phyloP scores from a whole-genome alignment of 1,140 invertebrate species.

The Mycetomoellerius zeteki region DNA sequence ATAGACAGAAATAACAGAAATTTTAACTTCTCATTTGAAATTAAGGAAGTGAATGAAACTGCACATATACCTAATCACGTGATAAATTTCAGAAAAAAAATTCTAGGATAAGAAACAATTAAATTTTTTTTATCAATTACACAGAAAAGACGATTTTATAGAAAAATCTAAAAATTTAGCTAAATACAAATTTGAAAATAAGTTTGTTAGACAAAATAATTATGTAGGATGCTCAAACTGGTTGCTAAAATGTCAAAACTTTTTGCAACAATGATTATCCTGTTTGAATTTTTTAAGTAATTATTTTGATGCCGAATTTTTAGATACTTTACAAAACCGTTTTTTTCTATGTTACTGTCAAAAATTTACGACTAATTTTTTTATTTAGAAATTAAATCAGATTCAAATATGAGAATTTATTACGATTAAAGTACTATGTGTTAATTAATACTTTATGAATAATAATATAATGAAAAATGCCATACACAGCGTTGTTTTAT shows the following conservation, averaged over 20 bases:
- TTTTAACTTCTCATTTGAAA: neutral
- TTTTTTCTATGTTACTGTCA: no score
- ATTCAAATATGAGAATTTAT: neutral
- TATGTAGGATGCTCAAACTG: no score
- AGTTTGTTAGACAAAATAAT: no score
- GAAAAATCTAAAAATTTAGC: no score
- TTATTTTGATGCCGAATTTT: no score
- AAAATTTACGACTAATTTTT: neutral
- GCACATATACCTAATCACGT: neutral
- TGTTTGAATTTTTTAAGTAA: no score
- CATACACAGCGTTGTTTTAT: neutral
- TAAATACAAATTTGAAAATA: no score
- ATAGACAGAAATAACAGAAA: neutral
- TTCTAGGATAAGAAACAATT: slow-evolving; percentile 13
- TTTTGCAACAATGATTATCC: no score
- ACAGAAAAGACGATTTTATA: no score
- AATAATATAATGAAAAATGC: no score
- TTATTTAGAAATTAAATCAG: slow-evolving; percentile 17
- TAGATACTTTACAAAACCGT: no score
- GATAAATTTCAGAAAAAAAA: neutral
- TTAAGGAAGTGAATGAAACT: neutral
- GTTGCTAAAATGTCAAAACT: no score
- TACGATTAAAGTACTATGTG: neutral
- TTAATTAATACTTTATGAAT: neutral
- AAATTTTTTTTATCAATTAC: slow-evolving; percentile 1